Evolutionary conservation across 2,888 invertebrate genomes (phyloP), one percentile per base, ranked within the genome.

Genomic region (Abscondita cerata): DNA sequence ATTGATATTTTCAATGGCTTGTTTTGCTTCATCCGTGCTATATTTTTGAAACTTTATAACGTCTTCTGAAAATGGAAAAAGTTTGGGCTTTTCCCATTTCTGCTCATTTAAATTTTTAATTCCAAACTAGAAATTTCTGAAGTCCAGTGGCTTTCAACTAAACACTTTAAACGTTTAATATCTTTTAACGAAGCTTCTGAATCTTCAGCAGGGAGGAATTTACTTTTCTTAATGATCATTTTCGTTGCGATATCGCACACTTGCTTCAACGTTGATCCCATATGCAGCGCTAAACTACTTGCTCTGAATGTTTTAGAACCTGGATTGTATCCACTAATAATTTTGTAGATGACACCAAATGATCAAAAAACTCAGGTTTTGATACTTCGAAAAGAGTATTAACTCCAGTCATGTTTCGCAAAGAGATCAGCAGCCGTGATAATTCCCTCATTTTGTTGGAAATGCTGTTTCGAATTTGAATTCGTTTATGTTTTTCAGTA

Each of bases 371-470:
- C 15, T 59, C 16, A 9, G 58, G 59, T 40, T 64, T 64, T 36
- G 54, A 33, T 41, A 18, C 34, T 25, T 62, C 52, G 19, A 62
- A 13, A 19, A 62, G 33, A 31, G n/a, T 48, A 15, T 50, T 13
- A 15, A 56, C 12, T 16, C 57, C 55, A 16, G 63, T 63, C 8
- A 51, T 48, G 15, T 59, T n/a, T 46, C 47, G 52, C 46, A 62
- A 60, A 16, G 11, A n/a, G 2, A 63, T 33, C 31, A 56, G 50
- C 25, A 52, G 41, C 20, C 68, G 47, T n/a, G 57, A 66, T 25
- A 70, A 20, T 59, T 68, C 66, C 56, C 66, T 61, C 62, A 67
- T 62, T 64, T 68, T 68, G 38, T 67, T 66, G n/a, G 67, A 68
- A 68, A n/a, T n/a, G n/a, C n/a, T n/a, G n/a, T n/a, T n/a, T n/a